Base-by-base conservation (phyloP, 2,888 invertebrate genomes). In the Cosmopolites sordidus region DNA sequence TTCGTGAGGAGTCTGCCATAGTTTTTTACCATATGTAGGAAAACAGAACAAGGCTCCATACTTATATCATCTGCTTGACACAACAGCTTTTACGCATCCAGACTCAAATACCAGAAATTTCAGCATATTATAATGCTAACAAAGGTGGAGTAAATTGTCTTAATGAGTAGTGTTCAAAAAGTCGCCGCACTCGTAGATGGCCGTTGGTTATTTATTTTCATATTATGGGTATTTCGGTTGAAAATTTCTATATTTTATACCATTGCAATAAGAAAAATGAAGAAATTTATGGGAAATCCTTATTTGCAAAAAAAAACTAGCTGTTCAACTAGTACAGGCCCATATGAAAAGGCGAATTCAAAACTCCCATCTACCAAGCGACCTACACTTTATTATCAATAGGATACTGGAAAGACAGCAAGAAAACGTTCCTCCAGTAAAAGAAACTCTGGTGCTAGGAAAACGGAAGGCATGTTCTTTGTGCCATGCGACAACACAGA, bases 121-220 rank as follows among this genome's bases (percentile, higher is more conserved):
- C 30, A 16, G 8, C 18, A 4, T 18, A 47, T 14, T 47, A 40
- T 38, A 39, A 47, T 2, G 14, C 3, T 12, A 47, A 62, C 38
- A 50, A 59, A 30, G 48, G 48, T 16, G 53, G 48, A 33, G 43
- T 55, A 27, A 60, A 56, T 45, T 58, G 58, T 45, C 58, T 54
- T 59, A 61, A 63, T 46, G 45, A 56, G n/a, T 54, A 50, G 16
- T 45, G 40, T 47, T 33, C 44, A 22, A 30, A 40, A n/a, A 45
- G 41, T 43, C 56, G 41, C 17, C 48, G 47, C 16, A 56, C 49
- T 16, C 46, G 51, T 15, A 45, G 50, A 18, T 56, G 56, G 53
- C 50, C 53, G n/a, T 18, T 56, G 46, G 29, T 50, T 12, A 48
- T 56, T 15, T 60, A 50, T 51, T 54, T 48, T 44, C 43, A 42